Evolutionary conservation across 2,888 invertebrate species (phyloP).

Genomic region (Ramazzottius varieornatus): DNA sequence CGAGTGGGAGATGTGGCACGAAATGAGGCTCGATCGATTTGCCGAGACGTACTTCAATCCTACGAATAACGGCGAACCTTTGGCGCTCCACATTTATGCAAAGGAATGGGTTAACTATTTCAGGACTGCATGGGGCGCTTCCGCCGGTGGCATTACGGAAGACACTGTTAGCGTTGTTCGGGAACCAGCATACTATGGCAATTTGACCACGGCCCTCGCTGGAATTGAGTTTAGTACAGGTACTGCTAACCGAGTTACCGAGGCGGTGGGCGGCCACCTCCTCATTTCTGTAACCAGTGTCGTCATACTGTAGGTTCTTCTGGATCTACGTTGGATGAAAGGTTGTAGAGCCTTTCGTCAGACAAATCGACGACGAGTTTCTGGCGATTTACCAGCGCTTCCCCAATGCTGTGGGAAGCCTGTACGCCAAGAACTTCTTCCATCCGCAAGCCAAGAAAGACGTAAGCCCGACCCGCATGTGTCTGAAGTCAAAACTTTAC

Average conservation of each 20-base stretch:
- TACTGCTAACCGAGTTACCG: no score
- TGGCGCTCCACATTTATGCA: background rate
- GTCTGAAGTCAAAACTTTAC: no score
- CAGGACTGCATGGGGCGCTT: background rate
- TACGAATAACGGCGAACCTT: no score
- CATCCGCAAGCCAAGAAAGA: background rate
- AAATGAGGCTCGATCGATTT: background rate
- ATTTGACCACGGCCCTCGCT: background rate
- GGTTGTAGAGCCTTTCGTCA: background rate
- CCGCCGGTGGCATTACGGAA: background rate
- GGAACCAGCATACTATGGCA: background rate
- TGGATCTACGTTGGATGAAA: background rate
- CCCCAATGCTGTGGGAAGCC: background rate
- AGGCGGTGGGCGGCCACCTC: no score
- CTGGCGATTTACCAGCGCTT: background rate
- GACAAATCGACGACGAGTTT: background rate
- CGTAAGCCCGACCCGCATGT: background rate
- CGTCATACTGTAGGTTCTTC: background rate
- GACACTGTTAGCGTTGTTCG: background rate
- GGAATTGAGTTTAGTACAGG: background rate
- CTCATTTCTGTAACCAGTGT: background rate
- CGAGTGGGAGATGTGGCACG: background rate
- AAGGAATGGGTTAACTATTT: background rate
- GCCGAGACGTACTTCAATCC: background rate
- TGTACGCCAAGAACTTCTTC: background rate